Percentiles rank a stretch among this genome's conserved stretches.
Conservation (phyloP, 2,797 vertebrate genomes). For the Margarornis squamiger region DNA sequence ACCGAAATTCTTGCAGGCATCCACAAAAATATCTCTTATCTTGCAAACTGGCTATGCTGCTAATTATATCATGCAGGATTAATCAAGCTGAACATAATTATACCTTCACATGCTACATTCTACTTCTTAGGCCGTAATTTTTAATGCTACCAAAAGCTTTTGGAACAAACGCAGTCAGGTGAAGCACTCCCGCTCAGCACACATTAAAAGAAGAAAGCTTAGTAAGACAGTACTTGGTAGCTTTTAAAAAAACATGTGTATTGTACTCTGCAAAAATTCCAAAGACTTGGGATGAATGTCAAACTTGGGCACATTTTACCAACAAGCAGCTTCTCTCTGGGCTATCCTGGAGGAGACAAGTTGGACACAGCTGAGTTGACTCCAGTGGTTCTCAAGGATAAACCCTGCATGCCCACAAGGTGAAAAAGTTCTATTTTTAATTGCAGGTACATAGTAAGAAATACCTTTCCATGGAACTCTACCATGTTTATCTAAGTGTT, state of each 20-base stretch:
- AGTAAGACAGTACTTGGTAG: neutral
- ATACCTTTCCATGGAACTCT: neutral
- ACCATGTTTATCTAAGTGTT: neutral
- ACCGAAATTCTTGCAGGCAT: neutral
- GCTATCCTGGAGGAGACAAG: neutral
- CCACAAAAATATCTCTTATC: neutral
- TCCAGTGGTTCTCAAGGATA: neutral
- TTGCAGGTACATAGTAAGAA: neutral
- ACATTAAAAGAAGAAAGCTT: neutral
- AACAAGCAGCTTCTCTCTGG: neutral
- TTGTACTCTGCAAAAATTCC: neutral
- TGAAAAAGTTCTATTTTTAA: neutral
- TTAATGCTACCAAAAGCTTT: neutral
- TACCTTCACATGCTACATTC: neutral
- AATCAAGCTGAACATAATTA: slow-evolving; percentile 7
- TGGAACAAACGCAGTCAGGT: neutral
- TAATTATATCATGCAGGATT: neutral
- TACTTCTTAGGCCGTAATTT: neutral
- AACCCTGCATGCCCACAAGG: neutral
- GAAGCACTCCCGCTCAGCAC: neutral
- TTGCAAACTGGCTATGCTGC: neutral
- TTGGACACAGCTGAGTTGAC: neutral
- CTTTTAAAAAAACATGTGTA: neutral
- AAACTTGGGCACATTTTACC: neutral
- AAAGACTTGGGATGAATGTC: neutral